A percentile compares a stretch with the other conserved stretches of the same genome.
These are phyloP conservation scores for Blastobasis adustella DNA, from an alignment of 2,888 invertebrate genomes.

Conservation along the genomic window DNA sequence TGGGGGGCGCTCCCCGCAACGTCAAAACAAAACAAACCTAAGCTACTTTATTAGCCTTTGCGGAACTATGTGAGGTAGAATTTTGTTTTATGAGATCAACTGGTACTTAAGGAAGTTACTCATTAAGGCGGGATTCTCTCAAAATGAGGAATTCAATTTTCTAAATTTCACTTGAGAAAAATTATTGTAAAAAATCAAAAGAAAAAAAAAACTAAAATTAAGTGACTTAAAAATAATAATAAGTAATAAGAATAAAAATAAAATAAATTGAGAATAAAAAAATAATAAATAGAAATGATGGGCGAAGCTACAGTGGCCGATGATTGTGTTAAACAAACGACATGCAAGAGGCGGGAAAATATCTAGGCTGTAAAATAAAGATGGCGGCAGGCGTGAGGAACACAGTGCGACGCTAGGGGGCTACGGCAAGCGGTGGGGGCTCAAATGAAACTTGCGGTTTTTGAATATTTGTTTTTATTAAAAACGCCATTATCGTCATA, in stretches of 20 bases:
- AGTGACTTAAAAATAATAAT: not conserved
- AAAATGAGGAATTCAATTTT: not conserved
- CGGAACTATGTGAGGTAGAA: conserved; percentile 21
- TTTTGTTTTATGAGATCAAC: conserved; percentile 7
- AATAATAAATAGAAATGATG: conserved; percentile 61
- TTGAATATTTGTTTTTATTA: conserved; percentile 73
- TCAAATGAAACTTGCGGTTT: conserved; percentile 64
- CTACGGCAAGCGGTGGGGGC: conserved; percentile 8
- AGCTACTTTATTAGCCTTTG: conserved; percentile 7
- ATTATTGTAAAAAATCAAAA: conserved; percentile 6
- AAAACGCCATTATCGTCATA: conserved; percentile 75
- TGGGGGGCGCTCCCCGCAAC: conserved; percentile 66
- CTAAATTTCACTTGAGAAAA: conserved; percentile 2
- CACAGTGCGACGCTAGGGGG: conserved; percentile 5
- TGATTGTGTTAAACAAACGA: conserved; percentile 52
- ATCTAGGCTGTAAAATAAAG: conserved; percentile 26
- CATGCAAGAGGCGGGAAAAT: conserved; percentile 52
- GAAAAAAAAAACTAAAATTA: conserved; percentile 3
- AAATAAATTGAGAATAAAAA: conserved; percentile 46
- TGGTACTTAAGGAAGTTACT: no score
- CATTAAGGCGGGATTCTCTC: no score
- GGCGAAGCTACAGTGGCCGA: conserved; percentile 68
- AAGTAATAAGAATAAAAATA: conserved; percentile 36
- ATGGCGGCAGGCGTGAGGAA: conserved; percentile 38
- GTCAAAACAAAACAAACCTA: conserved; percentile 47